phyloP scores from a whole-genome alignment of 2,797 vertebrate species.

The Molossus alvarezi region DNA sequence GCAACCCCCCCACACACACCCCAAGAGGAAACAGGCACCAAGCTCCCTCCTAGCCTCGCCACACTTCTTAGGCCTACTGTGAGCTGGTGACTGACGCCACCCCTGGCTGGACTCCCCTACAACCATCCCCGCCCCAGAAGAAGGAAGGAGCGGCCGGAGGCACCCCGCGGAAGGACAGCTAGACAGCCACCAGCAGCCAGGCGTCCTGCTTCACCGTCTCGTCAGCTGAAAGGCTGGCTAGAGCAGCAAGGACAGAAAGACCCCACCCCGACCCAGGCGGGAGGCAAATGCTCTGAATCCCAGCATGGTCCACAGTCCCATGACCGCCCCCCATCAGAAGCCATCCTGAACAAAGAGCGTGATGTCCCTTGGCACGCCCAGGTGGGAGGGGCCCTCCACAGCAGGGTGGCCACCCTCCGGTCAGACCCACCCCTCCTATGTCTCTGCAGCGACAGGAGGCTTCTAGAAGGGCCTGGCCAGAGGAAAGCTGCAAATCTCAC shows the following conservation, averaged over 20 bases:
- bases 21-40: accelerated
- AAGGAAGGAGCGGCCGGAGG: not conserved
- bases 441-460: not conserved
- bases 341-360: not conserved
- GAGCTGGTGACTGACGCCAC: not conserved
- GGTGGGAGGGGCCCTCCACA: not conserved
- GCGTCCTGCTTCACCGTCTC: not conserved
- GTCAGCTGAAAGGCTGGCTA: not conserved
- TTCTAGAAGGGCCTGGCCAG: not conserved
- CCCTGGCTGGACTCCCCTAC: not conserved
- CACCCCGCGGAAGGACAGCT: not conserved
- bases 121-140: not conserved
- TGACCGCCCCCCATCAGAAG: not conserved
- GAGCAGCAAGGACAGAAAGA: not conserved
- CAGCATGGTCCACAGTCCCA: not conserved
- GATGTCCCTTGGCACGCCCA: not conserved
- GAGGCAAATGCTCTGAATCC: not conserved
- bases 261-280: too few species aligned
- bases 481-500: not conserved
- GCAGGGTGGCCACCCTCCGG: not conserved
- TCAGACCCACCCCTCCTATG: not conserved
- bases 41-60: not conserved
- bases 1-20: not conserved
- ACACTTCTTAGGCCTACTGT: not conserved
- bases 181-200: not conserved